A percentile compares a stretch with the other conserved stretches of the same genome.
phyloP scores from a whole-genome alignment of 2,888 invertebrate genomes.

The Ypsolopha sequella region DNA sequence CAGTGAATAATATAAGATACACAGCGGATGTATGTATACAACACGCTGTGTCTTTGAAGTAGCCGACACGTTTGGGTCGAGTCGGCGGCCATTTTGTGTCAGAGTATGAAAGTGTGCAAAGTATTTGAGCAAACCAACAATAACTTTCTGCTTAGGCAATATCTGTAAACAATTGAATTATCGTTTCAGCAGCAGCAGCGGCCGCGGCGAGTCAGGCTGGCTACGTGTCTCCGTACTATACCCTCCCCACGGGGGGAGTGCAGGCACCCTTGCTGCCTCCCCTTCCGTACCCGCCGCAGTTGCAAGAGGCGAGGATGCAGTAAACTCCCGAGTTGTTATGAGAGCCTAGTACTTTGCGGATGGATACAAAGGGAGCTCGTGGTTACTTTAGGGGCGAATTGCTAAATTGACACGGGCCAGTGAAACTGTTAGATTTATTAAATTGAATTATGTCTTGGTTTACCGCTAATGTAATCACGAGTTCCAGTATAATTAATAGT shows the following conservation, averaged over 20 bases:
- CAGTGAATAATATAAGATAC: too few species aligned
- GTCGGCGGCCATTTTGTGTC: background rate
- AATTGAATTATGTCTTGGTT: background rate
- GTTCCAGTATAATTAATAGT: background rate
- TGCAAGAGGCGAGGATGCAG: constrained; percentile 84
- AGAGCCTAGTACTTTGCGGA: background rate
- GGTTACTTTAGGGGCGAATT: too few species aligned
- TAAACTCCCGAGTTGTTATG: constrained; percentile 33
- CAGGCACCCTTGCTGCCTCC: constrained; percentile 76
- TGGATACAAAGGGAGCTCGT: too few species aligned
- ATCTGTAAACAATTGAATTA: background rate
- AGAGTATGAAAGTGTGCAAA: background rate
- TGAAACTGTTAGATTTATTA: too few species aligned
- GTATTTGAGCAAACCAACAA: background rate
- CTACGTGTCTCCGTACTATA: constrained; percentile 81
- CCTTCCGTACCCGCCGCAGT: constrained; percentile 73
- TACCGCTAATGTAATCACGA: background rate
- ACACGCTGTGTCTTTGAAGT: too few species aligned
- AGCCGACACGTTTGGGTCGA: too few species aligned
- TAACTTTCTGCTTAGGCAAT: too few species aligned
- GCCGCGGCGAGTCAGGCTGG: constrained; percentile 74
- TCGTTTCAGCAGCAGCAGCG: constrained; percentile 43
- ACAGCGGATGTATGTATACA: too few species aligned
- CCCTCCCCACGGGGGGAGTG: constrained; percentile 73
- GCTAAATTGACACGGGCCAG: background rate